Conservation (phyloP, 2,797 vertebrate species). For the Crenuchus spilurus region DNA sequence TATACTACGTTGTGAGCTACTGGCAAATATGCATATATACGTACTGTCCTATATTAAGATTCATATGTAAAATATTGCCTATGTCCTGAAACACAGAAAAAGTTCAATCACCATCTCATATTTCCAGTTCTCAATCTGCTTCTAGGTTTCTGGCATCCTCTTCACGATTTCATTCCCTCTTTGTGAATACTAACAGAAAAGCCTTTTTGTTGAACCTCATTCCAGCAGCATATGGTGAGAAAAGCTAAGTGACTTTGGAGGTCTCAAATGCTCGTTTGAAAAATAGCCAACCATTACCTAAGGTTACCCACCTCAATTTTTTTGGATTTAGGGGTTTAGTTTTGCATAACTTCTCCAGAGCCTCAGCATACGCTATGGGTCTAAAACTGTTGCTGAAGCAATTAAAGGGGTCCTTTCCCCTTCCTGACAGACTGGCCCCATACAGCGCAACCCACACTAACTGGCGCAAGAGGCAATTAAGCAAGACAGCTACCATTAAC, state of each 20-base stretch:
- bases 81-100: background rate
- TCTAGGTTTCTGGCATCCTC: conserved; percentile 13
- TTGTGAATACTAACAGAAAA: background rate
- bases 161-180: background rate
- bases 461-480: conserved; percentile 64
- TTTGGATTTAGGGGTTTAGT: conserved; percentile 72
- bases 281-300: conserved; percentile 71
- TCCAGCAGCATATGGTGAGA: conserved; percentile 51
- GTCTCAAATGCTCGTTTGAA: conserved; percentile 73
- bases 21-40: background rate
- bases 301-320: conserved; percentile 78
- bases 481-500: conserved; percentile 48
- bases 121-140: conserved; percentile 27
- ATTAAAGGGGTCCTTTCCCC: conserved; percentile 69
- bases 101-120: background rate
- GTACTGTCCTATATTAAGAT: background rate
- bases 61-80: background rate
- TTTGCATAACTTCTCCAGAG: conserved; percentile 68
- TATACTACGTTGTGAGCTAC: background rate
- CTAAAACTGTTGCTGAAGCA: conserved; percentile 64
- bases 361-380: conserved; percentile 55
- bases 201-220: conserved; percentile 30
- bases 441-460: conserved; percentile 47
- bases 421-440: conserved; percentile 66
- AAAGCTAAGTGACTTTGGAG: conserved; percentile 63